These are phyloP conservation scores for Cheirogaleus major DNA, from an alignment of 2,797 vertebrate genomes.

Conservation along the genomic window DNA sequence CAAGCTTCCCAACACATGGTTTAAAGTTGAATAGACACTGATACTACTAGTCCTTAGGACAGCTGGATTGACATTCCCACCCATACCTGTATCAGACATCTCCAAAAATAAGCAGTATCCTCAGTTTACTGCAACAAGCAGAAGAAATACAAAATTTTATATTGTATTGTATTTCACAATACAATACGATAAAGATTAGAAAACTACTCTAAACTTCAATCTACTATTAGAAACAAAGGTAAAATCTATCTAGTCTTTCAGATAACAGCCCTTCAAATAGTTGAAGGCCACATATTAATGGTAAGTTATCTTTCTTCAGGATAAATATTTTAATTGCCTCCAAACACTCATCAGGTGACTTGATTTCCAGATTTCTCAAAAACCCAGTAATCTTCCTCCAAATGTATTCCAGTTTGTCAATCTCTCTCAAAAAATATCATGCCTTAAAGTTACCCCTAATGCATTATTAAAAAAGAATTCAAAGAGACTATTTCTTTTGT, in stretches of 20 bases:
- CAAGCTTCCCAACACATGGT: neutral
- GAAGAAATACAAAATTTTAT: conserved; percentile 38
- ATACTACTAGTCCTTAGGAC: neutral
- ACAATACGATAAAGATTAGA: conserved; percentile 7
- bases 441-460: conserved; percentile 1
- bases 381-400: neutral
- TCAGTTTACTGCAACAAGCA: neutral
- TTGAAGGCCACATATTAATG: neutral
- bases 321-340: conserved; percentile 41
- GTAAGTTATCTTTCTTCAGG: conserved; percentile 24
- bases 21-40: neutral
- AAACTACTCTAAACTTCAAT: conserved; percentile 28
- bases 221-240: conserved; percentile 43
- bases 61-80: neutral
- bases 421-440: conserved; percentile 20
- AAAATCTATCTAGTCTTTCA: conserved; percentile 26
- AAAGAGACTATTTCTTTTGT: neutral
- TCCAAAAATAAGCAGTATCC: neutral
- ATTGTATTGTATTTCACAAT: neutral
- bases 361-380: conserved; percentile 34
- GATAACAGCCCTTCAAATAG: conserved; percentile 11
- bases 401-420: neutral
- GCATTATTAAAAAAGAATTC: conserved; percentile 5
- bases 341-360: conserved; percentile 11
- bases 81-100: neutral